Base-by-base conservation (phyloP, 2,888 invertebrate species). In the Cataglyphis albicans region DNA sequence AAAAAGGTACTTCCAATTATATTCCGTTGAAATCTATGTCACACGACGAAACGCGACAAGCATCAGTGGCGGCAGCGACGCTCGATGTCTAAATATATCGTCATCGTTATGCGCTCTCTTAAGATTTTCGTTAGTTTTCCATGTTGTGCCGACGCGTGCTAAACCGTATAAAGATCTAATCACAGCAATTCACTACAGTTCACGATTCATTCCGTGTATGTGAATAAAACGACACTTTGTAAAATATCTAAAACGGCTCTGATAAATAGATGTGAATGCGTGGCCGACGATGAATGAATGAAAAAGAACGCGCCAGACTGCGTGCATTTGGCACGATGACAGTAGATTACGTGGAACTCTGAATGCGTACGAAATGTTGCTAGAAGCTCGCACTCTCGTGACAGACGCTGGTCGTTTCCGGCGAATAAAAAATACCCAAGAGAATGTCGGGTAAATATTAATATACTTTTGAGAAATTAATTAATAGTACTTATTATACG, bases 1-100 rank as follows among this genome's bases (percentile, higher is more conserved):
- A 18, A 67, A 52, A 32, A 75, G 38, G 18, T 44, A 57, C 57
- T 67, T 83, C 29, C 73, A 67, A 82, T 85, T 65, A 84, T 70
- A 61, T 67, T 85, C 83, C 82, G 75, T 29, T 61, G 88, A 89
- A 91, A 92, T 91, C 88, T 92, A 86, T 93, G 92, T 92, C 92
- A 90, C 91, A 90, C 84, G 65, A 65, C 55, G 75, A 55, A 55
- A 85, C 81, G 85, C 86, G 88, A 88, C 90, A 87, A 84, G 88
- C 87, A 88, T 83, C 74, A 72, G 64, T 87, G 75, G 86, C 87
- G 89, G 85, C 87, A 89, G 85, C 86, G 88, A 87, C 87, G 87
- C 85, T 85, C 80, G 73, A 64, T 84, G 87, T 91, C 92, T 92
- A 92, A 92, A 92, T 92, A 92, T 92, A 92, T 81, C 92, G 74